Evolutionary conservation across 2,888 invertebrate species (phyloP).

Genomic region (Ornithoptera alexandrae): DNA sequence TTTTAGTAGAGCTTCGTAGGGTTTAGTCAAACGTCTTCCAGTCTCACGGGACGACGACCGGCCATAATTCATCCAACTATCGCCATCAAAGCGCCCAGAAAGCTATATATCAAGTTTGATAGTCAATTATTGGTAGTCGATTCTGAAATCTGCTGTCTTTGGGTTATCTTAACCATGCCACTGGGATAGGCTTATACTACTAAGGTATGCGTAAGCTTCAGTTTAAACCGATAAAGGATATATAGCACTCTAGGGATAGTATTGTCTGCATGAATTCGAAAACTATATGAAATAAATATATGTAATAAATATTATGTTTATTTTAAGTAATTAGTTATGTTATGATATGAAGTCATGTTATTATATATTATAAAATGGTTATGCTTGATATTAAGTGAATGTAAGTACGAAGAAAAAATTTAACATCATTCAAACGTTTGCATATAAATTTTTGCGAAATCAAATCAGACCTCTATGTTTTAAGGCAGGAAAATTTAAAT

Average conservation of each 20-base stretch:
- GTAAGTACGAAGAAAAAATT: too few species aligned
- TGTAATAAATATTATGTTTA: background rate
- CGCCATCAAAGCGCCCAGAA: conserved; percentile 64
- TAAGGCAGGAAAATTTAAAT: too few species aligned
- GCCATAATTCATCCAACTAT: conserved; percentile 72
- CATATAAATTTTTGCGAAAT: too few species aligned
- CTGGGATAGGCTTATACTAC: conserved; percentile 53
- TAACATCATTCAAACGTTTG: too few species aligned
- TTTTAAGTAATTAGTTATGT: too few species aligned
- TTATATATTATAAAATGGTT: too few species aligned
- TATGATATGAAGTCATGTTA: too few species aligned
- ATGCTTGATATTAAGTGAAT: too few species aligned
- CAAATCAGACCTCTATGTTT: too few species aligned
- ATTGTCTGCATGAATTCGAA: background rate
- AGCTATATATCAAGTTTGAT: conserved; percentile 76
- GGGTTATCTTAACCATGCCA: conserved; percentile 56
- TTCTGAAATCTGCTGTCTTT: conserved; percentile 62
- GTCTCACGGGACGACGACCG: conserved; percentile 55
- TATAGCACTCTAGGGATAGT: conserved; percentile 13
- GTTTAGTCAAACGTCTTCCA: conserved; percentile 50
- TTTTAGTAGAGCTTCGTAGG: conserved; percentile 27
- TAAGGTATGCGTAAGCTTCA: conserved; percentile 60
- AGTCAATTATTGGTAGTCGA: conserved; percentile 77
- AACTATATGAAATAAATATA: background rate
- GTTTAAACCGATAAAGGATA: conserved; percentile 31